Conservation (phyloP, 2,888 invertebrate genomes). For the Cynaeus angustus region DNA sequence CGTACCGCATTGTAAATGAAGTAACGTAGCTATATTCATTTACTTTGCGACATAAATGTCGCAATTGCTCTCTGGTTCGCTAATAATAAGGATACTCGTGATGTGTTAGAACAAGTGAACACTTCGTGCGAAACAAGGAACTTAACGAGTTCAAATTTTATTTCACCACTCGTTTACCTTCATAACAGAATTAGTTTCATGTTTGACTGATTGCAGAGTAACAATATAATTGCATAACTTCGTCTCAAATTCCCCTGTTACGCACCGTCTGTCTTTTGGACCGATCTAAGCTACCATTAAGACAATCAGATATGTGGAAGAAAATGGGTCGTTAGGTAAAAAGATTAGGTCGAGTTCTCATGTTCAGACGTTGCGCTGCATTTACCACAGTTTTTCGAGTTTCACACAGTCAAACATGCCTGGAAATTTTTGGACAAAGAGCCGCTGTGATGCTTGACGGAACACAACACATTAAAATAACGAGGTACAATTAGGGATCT, state of each 20-base stretch:
- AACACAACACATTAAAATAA: constrained; percentile 10
- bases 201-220: constrained; percentile 1
- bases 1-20: background rate
- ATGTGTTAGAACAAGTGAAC: constrained; percentile 2
- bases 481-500: constrained; percentile 15
- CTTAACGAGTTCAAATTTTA: constrained; percentile 9
- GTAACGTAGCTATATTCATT: background rate
- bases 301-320: background rate
- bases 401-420: constrained; percentile 30
- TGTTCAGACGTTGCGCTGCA: constrained; percentile 13
- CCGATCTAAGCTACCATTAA: constrained; percentile 9
- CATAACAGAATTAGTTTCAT: constrained; percentile 5
- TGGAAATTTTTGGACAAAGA: constrained; percentile 23
- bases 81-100: background rate
- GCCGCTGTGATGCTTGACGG: constrained; percentile 6
- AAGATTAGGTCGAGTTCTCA: constrained; percentile 41
- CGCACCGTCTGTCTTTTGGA: constrained; percentile 13
- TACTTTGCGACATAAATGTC: constrained; percentile 6
- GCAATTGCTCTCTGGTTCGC: background rate
- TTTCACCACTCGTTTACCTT: background rate
- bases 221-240: background rate
- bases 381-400: constrained; percentile 20
- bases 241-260: constrained; percentile 5
- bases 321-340: constrained; percentile 43
- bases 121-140: constrained; percentile 3